Base-by-base conservation (phyloP, 2,888 invertebrate species). In the Morpho achilles region DNA sequence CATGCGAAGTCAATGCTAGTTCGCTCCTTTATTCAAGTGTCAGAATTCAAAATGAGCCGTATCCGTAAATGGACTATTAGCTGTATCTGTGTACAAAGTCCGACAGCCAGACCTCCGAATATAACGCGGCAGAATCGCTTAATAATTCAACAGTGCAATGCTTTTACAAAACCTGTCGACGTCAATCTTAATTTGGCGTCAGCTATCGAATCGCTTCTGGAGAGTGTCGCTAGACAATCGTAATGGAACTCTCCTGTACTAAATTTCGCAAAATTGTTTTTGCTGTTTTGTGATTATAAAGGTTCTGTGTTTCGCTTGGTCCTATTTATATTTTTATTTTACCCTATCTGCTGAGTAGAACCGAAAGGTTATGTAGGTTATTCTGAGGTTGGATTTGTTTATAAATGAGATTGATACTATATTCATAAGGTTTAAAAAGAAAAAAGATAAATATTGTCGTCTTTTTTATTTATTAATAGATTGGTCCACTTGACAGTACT, bases 61-160 rank as follows among this genome's bases (percentile, higher is more conserved):
- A 78, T 79, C 80, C 77, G 79, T 81, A 84, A 84, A 80, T 82
- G 77, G 77, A 79, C 75, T 75, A 77, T 74, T 83, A 79, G 70
- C 69, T 74, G 77, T 71, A 67, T 74, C 68, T 71, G 67, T 64
- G 66, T 67, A 67, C 54, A 46, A 57, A 70, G 70, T 74, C 78
- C 73, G 76, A 71, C 75, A 70, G 75, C 75, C 74, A 72, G 73
- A 74, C 70, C 81, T 81, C 83, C 89, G 78, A 76, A 87, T 87
- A 88, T 89, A 89, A 74, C 79, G 80, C 82, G 74, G 67, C 86
- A 69, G 84, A 84, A 84, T 77, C 78, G 79, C 86, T 89, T 87
- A 88, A 90, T 89, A 89, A 90, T 90, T 90, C 87, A 90, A 88
- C 89, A 88, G 81, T 87, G 89, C 89, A 89, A 90, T 90, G 89